phyloP scores from a whole-genome alignment of 2,888 invertebrate genomes.

The Rhyacophila evoluta region DNA sequence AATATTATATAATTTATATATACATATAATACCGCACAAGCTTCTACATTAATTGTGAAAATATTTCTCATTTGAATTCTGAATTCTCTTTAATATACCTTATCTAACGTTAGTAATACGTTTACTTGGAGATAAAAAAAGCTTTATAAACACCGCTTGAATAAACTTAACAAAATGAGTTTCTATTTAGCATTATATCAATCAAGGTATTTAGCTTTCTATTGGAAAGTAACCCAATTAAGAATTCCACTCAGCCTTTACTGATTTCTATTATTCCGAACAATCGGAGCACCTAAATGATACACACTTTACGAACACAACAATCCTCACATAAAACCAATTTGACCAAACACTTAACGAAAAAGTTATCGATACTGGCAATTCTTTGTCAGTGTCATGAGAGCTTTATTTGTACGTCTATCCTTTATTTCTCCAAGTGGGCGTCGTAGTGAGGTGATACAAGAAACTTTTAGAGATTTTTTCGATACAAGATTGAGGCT shows the following conservation, averaged over 20 bases:
- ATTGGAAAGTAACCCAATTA: neutral
- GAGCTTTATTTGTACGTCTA: neutral
- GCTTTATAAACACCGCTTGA: neutral
- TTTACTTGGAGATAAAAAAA: no score
- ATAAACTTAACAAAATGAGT: neutral
- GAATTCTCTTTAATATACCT: no score
- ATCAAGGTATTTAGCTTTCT: no score
- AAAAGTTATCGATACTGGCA: conserved; percentile 1
- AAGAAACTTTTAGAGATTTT: no score
- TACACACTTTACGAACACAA: neutral
- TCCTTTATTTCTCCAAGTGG: neutral
- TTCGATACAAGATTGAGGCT: no score
- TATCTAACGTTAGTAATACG: no score
- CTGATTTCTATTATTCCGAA: conserved; percentile 12
- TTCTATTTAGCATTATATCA: neutral
- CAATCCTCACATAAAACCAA: conserved; percentile 9
- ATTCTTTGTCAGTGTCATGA: neutral
- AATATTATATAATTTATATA: no score
- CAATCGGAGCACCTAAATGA: neutral
- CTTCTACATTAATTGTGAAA: no score
- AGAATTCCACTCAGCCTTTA: neutral
- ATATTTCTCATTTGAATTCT: no score
- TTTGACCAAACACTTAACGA: conserved; percentile 1
- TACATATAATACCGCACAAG: no score
- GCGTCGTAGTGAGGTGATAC: no score